Percentiles rank a stretch among this genome's conserved stretches.
Conservation (phyloP, 2,797 vertebrate species). For the Prionace glauca region DNA sequence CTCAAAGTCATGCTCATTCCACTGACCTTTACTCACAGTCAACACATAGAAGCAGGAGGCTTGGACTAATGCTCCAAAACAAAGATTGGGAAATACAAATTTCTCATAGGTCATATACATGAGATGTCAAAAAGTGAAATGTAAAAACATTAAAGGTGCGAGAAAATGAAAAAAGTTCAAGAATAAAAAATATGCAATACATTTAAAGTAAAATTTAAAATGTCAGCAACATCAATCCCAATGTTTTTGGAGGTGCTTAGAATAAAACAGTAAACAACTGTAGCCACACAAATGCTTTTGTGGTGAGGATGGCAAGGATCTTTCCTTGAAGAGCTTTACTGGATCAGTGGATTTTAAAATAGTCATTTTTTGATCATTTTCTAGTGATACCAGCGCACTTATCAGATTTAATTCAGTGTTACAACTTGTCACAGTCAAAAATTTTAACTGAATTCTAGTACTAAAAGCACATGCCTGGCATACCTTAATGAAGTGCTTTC, state of each 20-base stretch:
- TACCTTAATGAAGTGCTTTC: neutral
- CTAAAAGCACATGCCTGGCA: neutral
- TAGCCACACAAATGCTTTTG: neutral
- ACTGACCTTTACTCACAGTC: too few relatives aligned
- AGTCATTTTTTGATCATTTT: neutral
- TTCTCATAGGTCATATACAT: neutral
- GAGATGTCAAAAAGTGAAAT: neutral
- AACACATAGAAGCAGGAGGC: too few relatives aligned
- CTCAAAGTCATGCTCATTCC: too few relatives aligned
- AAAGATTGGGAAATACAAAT: neutral
- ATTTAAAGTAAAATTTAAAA: neutral
- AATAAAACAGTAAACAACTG: neutral
- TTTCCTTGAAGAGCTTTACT: neutral
- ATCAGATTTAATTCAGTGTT: neutral
- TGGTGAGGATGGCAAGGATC: neutral
- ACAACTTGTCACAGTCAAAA: neutral
- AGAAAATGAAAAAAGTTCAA: neutral
- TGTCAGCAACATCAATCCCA: neutral
- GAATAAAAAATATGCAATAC: neutral
- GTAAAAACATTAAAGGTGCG: neutral
- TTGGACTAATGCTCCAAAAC: neutral
- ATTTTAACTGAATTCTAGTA: neutral
- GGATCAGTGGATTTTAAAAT: neutral
- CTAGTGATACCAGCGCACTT: neutral
- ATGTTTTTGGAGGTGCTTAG: neutral